These are phyloP conservation scores for Euclidia mi DNA, from an alignment of 2,888 invertebrate genomes.

Conservation along the genomic window DNA sequence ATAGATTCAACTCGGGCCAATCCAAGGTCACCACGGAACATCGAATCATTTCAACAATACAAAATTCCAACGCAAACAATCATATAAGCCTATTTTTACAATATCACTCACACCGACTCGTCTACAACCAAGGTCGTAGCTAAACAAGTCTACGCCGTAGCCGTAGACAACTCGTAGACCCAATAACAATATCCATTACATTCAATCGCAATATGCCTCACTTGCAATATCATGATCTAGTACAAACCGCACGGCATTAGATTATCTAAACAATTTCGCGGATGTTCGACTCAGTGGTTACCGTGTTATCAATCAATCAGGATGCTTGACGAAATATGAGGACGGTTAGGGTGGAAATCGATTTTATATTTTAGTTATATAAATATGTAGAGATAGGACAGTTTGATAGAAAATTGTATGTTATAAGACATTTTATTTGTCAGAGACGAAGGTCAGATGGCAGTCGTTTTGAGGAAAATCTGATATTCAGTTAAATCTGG, in stretches of 20 bases:
- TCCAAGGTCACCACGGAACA: too few species aligned
- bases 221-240: slow-evolving; percentile 8
- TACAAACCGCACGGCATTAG: slow-evolving; percentile 18
- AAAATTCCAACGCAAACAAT: too few species aligned
- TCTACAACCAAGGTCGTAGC: background rate
- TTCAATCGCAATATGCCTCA: slow-evolving; percentile 4
- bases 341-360: slow-evolving; percentile 13
- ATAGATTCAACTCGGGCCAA: too few species aligned
- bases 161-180: background rate
- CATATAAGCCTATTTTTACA: too few species aligned
- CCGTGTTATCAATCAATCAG: slow-evolving; percentile 39
- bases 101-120: too few species aligned
- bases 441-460: too few species aligned
- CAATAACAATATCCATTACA: slow-evolving; percentile 1
- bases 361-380: slow-evolving; percentile 3
- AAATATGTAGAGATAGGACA: background rate
- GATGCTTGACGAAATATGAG: slow-evolving; percentile 24
- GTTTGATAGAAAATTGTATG: background rate
- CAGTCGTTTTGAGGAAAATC: too few species aligned
- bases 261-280: slow-evolving; percentile 38
- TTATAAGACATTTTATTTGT: background rate
- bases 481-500: too few species aligned
- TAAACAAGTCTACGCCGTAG: slow-evolving; percentile 1
- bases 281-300: slow-evolving; percentile 23
- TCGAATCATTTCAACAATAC: too few species aligned